phyloP scores from a whole-genome alignment of 2,113 vertebrate genomes.

The Notechis scutatus region DNA sequence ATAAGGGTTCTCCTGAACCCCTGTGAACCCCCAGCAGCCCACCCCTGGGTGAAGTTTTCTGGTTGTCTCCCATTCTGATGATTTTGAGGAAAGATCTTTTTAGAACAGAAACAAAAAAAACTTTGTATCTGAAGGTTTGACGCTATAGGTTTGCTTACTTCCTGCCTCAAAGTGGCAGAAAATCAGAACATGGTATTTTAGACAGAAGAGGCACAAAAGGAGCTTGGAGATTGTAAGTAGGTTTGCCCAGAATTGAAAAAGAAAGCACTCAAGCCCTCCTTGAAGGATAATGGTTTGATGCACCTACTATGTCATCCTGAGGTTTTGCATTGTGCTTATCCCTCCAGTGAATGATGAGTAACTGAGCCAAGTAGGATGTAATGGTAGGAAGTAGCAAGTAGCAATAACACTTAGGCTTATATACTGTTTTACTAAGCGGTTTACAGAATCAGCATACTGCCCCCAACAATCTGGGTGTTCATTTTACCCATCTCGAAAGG shows the following conservation, averaged over 20 bases:
- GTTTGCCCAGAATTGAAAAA: neutral
- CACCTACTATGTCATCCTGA: neutral
- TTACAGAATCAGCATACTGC: too few relatives aligned
- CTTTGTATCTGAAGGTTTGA: neutral
- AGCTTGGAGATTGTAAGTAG: neutral
- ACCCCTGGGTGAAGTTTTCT: neutral
- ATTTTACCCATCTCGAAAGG: too few relatives aligned
- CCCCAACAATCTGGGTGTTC: too few relatives aligned
- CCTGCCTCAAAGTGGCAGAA: neutral
- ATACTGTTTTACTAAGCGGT: too few relatives aligned
- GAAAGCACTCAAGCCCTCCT: neutral
- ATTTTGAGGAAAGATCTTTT: neutral
- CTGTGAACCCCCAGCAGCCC: too few relatives aligned
- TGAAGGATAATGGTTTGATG: neutral
- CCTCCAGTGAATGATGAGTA: neutral
- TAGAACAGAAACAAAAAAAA: neutral
- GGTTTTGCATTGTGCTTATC: too few relatives aligned
- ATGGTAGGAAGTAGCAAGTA: neutral
- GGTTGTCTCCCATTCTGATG: neutral
- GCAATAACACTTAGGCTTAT: too few relatives aligned
- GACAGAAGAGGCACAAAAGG: neutral
- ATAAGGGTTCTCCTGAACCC: too few relatives aligned
- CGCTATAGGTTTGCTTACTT: neutral
- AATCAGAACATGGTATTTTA: neutral
- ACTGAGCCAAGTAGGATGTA: neutral